A percentile compares a stretch with the other conserved stretches of the same genome.
Conservation (phyloP, 1,140 invertebrate species). For the Drosophila baimaii region DNA sequence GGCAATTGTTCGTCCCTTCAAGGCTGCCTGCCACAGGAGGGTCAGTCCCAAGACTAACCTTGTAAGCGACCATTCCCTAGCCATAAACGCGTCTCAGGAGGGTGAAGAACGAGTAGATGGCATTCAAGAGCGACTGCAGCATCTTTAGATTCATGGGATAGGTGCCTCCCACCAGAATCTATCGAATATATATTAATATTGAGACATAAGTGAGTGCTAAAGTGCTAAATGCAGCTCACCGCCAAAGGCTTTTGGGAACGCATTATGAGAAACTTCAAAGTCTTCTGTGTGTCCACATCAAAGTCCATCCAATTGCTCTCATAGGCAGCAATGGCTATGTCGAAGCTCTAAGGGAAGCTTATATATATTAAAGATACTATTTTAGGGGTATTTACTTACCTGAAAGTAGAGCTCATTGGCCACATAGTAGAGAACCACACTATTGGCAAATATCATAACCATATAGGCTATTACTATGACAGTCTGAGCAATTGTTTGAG, state of each 20-base stretch:
- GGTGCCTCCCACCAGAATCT: conserved; percentile 71
- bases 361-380: background rate
- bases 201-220: background rate
- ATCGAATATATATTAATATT: background rate
- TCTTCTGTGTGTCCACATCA: conserved; percentile 69
- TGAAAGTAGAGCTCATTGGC: conserved; percentile 74
- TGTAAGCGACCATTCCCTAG: conserved; percentile 25
- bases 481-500: conserved; percentile 64
- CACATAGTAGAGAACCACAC: conserved; percentile 70
- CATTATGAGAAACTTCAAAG: conserved; percentile 70
- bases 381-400: conserved; percentile 18
- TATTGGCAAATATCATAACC: conserved; percentile 76
- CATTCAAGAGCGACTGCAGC: conserved; percentile 67
- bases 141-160: conserved; percentile 75
- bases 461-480: conserved; percentile 71
- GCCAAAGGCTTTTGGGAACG: conserved; percentile 75
- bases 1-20: conserved; percentile 36
- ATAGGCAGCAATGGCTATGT: conserved; percentile 72
- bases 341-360: conserved; percentile 52
- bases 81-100: conserved; percentile 66
- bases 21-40: conserved; percentile 13
- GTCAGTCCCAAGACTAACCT: conserved; percentile 10
- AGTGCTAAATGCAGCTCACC: conserved; percentile 39
- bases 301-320: conserved; percentile 76
- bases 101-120: conserved; percentile 72